Base-by-base conservation (phyloP, 1,140 invertebrate species). In the Eumaeus atala region DNA sequence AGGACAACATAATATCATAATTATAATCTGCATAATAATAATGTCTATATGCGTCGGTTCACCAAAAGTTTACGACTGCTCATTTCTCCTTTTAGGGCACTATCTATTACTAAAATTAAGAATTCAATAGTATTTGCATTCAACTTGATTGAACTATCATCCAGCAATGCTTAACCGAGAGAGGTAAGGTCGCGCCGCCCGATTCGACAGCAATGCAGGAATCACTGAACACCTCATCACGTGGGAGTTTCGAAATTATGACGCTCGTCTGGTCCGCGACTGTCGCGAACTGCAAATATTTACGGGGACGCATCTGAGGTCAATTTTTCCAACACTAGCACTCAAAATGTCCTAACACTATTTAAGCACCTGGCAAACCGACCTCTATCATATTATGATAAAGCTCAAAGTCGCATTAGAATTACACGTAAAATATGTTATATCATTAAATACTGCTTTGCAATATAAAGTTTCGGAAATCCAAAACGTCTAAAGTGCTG, bases 241-340 rank as follows among this genome's bases (percentile, higher is more conserved):
- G 28, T 40, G 49, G 60, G n/a, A n/a, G 56, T 69, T 72, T 69
- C 66, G 72, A 76, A 67, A 72, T 66, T 66, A 68, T n/a, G 59
- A 62, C 66, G 54, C 61, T 68, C 60, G 67, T 57, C 69, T 77
- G 71, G 72, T 72, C 72, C 70, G 64, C 70, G 67, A 62, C 64
- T 71, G 64, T 56, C 69, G 62, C 64, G 62, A 62, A 62, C 53
- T 51, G 67, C 75, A 76, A 78, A 78, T 76, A 76, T 78, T 78
- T 78, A 75, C 75, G 69, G 64, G 67, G 61, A 28, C 21, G 21
- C 21, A 28, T 28, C 72, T 38, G 72, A 74, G 76, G 74, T 79
- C 76, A 79, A 79, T 79, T 79, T 79, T 70, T 63, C 55, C 33
- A 11, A n/a, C 36, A 1, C 52, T 56, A 48, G 21, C 21, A n/a